Base-by-base conservation (phyloP, 2,113 vertebrate species). In the Clarias macrocephalus region DNA sequence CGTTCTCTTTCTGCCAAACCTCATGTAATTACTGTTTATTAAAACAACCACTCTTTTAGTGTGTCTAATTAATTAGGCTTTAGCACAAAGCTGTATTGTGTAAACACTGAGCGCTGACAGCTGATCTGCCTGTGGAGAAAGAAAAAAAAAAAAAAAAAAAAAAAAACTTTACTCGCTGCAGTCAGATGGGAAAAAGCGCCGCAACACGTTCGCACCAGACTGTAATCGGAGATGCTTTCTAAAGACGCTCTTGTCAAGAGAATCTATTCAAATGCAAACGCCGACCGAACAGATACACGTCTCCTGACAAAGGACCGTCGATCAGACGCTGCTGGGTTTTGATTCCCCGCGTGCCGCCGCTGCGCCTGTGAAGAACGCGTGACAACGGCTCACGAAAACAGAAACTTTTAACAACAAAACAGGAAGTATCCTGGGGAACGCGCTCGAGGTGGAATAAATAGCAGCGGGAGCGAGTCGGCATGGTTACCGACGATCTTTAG, bases 21-120 rank as follows among this genome's bases (percentile, higher is more conserved):
- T 82, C 37, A 16, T 30, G 77, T 89, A 89, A 91, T 91, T 87
- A 91, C 85, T 73, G 87, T 89, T 91, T 88, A 82, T 84, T 63
- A 89, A 88, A 85, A 84, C 83, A 88, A 88, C 57, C 82, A 56
- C 86, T 83, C 48, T 82, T 77, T 84, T 87, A 82, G 63, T 73
- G 66, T 62, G 16, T 85, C 63, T 91, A 85, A 88, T 91, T 88
- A 86, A 91, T 89, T 70, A 82, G 87, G 79, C 82, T 77, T 84
- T 82, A 37, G 37, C 60, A 80, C 63, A 88, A 37, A 62, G 65
- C 23, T 33, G 70, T 23, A 77, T 66, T 79, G 65, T 79, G 75
- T 18, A 88, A 72, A 82, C 56, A 63, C 37, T n/a, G 13, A 3
- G 60, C 10, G 10, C 54, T 86, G 68, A 15, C 75, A 82, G 85